Evolutionary conservation across 2,797 vertebrate species (phyloP).

Genomic region (Sebastes trivittatus): DNA sequence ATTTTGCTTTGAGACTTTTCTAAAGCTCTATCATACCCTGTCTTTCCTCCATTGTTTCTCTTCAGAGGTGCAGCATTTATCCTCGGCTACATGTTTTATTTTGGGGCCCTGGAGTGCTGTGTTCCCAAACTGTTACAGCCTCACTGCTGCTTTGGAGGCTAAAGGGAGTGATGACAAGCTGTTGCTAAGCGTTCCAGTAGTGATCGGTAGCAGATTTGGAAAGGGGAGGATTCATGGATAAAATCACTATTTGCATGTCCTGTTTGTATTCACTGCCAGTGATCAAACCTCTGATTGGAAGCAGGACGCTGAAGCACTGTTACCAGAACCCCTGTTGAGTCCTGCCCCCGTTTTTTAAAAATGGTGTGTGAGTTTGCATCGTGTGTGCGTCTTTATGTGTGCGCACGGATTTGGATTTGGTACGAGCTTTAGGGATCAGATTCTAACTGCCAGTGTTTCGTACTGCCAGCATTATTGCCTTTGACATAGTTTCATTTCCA

Average conservation of each 20-base stretch:
- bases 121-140: not conserved
- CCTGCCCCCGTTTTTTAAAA: constrained; percentile 44
- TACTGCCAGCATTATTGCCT: constrained; percentile 69
- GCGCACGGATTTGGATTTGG: constrained; percentile 31
- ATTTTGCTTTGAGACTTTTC: not conserved
- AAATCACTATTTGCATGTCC: constrained; percentile 38
- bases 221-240: constrained; percentile 22
- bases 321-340: constrained; percentile 37
- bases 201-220: constrained; percentile 27
- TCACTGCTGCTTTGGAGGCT: constrained; percentile 13
- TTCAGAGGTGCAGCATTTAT: constrained; percentile 19
- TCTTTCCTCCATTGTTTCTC: constrained; percentile 11
- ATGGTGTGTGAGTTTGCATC: constrained; percentile 14
- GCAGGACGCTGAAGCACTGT: constrained; percentile 13
- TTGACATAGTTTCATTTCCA: constrained; percentile 80
- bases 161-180: constrained; percentile 23
- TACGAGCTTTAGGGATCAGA: constrained; percentile 45
- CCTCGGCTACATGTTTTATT: constrained; percentile 47
- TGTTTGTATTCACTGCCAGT: constrained; percentile 48
- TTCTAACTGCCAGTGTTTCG: constrained; percentile 53
- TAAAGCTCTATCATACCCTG: not conserved
- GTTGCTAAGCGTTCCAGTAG: constrained; percentile 34
- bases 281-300: constrained; percentile 41
- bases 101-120: constrained; percentile 9
- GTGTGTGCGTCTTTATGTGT: constrained; percentile 10